Evolutionary conservation across 2,113 vertebrate genomes (phyloP).

Genomic region (Brachypteracias leptosomus): DNA sequence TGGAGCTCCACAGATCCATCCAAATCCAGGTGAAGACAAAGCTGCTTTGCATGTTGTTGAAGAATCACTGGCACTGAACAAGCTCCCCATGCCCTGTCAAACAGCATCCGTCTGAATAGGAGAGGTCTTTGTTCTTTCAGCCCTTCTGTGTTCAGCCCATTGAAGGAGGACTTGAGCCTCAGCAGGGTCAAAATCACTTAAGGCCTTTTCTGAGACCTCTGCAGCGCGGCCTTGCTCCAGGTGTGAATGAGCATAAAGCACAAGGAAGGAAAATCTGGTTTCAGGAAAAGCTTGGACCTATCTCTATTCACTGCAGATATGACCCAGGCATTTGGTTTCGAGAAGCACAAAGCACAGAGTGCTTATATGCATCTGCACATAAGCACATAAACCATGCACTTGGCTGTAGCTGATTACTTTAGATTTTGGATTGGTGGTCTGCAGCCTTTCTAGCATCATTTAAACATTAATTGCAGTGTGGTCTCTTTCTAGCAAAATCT

Average conservation of each 20-base stretch:
- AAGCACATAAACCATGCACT: neutral
- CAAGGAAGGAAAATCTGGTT: neutral
- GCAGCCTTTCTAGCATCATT: neutral
- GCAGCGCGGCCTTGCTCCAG: fast-evolving
- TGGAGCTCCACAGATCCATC: neutral
- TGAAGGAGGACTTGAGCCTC: neutral
- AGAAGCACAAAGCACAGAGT: neutral
- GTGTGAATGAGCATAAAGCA: neutral
- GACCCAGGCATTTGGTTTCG: neutral
- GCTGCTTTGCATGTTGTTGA: neutral
- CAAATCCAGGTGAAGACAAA: neutral
- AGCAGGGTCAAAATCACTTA: neutral
- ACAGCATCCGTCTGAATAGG: neutral
- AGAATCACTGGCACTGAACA: neutral
- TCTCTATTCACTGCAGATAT: no score
- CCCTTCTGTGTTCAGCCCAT: neutral
- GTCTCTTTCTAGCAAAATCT: neutral
- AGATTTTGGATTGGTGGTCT: neutral
- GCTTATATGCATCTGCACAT: no score
- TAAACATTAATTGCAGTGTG: neutral
- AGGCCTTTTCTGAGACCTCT: neutral
- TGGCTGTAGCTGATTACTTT: neutral
- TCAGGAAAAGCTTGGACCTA: neutral
- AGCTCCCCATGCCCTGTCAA: neutral
- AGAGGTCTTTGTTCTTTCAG: neutral